Base-by-base conservation (phyloP, 2,113 vertebrate species). In the Willisornis vidua region DNA sequence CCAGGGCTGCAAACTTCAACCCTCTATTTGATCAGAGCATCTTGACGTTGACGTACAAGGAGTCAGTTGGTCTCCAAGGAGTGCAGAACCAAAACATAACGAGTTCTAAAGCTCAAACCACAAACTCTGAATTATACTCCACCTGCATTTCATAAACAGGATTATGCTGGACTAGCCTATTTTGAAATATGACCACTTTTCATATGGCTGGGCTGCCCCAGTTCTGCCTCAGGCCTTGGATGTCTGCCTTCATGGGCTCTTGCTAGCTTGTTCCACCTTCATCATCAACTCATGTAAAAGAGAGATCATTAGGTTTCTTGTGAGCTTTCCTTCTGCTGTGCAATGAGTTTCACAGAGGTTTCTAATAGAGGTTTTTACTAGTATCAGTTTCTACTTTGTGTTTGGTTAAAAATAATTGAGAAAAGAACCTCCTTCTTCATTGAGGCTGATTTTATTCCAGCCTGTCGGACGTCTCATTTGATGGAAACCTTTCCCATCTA, bases 111-210 rank as follows among this genome's bases (percentile, higher is more conserved):
- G 92, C 93, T 92, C 49, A 87, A 84, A 49, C 83, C 96, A 90
- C 94, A 93, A 88, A 85, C 92, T 93, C 70, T 84, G 96, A 95
- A 89, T 96, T 94, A 72, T 74, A 46, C 87, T 95, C 92, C 94
- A 93, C 94, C 92, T 96, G 93, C 93, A 78, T 95, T 96, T 96
- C 96, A 92, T 92, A 95, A 96, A 93, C 92, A 95, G 94, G 90
- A 94, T 94, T 95, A 90, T 87, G 79, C 76, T 75, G 92, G 88
- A 96, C 88, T 87, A 86, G 80, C 76, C 61, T 94, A 87, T 96
- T 96, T 97, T 94, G 96, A 94, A 96, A 96, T 84, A 89, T 82
- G 93, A 94, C 86, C 73, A 8, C 75, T 92, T 89, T 79, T 96
- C 79, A 26, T 14, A 78, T 1, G 61, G 59, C 57, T 94, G 79